Conservation (phyloP, 1,140 invertebrate genomes). For the Drosophila ficusphila region DNA sequence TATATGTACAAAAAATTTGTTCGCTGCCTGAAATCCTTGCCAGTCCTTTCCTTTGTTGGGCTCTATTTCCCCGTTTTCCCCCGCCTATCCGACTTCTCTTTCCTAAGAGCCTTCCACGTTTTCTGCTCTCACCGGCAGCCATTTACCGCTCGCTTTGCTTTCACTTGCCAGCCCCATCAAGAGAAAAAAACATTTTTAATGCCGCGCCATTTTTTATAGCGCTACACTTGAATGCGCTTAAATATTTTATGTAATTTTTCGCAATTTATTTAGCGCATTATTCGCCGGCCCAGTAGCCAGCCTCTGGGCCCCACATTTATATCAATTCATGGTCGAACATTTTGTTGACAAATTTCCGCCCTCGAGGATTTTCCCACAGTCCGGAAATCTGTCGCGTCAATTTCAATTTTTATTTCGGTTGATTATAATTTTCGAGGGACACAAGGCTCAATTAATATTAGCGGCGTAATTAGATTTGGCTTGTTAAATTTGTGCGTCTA, state of each 20-base stretch:
- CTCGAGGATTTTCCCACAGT: constrained; percentile 21
- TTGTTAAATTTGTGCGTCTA: constrained; percentile 37
- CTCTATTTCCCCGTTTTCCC: constrained; percentile 40
- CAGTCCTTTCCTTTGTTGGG: constrained; percentile 21
- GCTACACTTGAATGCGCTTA: constrained; percentile 80
- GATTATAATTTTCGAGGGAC: constrained; percentile 25
- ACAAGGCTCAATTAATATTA: constrained; percentile 70
- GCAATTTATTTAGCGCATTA: constrained; percentile 82
- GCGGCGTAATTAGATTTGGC: constrained; percentile 65
- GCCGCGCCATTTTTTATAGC: constrained; percentile 76
- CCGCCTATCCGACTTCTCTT: constrained; percentile 53
- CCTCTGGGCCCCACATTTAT: constrained; percentile 57
- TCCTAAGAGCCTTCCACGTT: constrained; percentile 34
- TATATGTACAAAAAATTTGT: constrained; percentile 72
- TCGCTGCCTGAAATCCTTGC: constrained; percentile 36
- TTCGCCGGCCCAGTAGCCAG: constrained; percentile 41
- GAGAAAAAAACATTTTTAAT: constrained; percentile 67
- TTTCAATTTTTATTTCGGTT: constrained; percentile 55
- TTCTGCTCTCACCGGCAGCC: constrained; percentile 3
- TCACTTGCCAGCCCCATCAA: constrained; percentile 21
- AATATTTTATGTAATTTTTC: constrained; percentile 83
- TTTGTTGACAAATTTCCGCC: constrained; percentile 56
- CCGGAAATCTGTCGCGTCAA: constrained; percentile 59
- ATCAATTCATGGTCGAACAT: constrained; percentile 62
- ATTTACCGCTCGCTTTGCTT: constrained; percentile 77